Percentiles rank a stretch among this genome's conserved stretches.
phyloP scores from a whole-genome alignment of 92 coral and sea anemone species.

The Phenganax subtilis region DNA sequence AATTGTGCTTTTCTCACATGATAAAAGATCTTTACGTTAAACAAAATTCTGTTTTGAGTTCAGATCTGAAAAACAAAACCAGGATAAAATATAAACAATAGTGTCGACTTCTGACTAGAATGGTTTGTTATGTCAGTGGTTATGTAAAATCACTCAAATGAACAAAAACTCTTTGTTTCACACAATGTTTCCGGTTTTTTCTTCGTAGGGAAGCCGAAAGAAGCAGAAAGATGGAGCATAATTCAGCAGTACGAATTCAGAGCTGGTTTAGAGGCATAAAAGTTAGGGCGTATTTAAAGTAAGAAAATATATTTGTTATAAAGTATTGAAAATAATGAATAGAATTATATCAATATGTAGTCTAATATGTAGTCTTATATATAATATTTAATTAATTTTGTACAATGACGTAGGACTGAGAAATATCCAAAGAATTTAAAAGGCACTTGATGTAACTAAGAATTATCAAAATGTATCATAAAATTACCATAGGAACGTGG shows the following conservation, averaged over 20 bases:
- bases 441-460: neutral
- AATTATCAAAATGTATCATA: neutral
- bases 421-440: conserved; percentile 5
- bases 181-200: neutral
- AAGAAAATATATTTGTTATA: neutral
- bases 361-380: neutral
- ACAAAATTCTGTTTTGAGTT: neutral
- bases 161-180: conserved; percentile 3
- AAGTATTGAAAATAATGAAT: neutral
- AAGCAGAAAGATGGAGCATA: conserved; percentile 59
- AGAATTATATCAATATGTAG: neutral
- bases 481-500: conserved; percentile 3
- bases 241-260: conserved; percentile 77
- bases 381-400: neutral
- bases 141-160: neutral
- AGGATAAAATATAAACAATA: neutral
- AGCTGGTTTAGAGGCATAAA: conserved; percentile 89
- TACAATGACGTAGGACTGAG: neutral
- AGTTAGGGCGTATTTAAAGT: conserved; percentile 88
- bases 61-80: neutral
- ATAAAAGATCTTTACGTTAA: neutral
- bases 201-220: conserved; percentile 77
- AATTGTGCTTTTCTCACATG: neutral
- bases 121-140: neutral
- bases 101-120: conserved; percentile 1